Evolutionary conservation across 2,113 vertebrate species (phyloP), one percentile per base, ranked within the genome.

Genomic region (Boulengeromyrus knoepffleri): DNA sequence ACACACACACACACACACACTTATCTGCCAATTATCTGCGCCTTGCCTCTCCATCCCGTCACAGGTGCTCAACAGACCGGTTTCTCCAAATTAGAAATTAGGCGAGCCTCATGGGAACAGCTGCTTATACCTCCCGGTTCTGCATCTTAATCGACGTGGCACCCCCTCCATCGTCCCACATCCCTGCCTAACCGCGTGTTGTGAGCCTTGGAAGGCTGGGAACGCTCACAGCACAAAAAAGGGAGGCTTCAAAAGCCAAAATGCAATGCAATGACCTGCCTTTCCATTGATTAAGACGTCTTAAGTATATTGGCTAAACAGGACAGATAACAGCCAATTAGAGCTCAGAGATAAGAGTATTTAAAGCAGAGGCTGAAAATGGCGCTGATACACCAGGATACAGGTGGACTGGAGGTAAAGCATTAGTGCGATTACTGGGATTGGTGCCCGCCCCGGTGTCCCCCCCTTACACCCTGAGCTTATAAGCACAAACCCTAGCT

Each of bases 31-130:
- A 77, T 91, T 91, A 91, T 88, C 74, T 52, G 84, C 9, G 42
- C 56, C 66, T 90, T 85, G 56, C 90, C 84, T 88, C 70, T 92
- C 87, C 7, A 56, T 15, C 46, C 90, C 84, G 90, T 92, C 93
- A 92, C 91, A 89, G 12, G 24, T 88, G 89, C 77, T 91, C 53
- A 94, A 92, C 93, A 90, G 49, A 91, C 91, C 6, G 85, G 42
- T 91, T 90, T 46, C 62, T 91, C 90, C 92, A 91, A 91, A 89
- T 91, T 89, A 91, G 19, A 90, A 90, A 91, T 80, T 80, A 39
- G 74, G 74, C 5, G 2, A 80, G 88, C 92, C 90, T 46, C 88
- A 39, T 91, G 36, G 92, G 90, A 88, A 91, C 92, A 92, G 92
- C 90, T 91, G 89, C 91, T 91, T 89, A 91, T 92, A 91, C 91